phyloP scores from a whole-genome alignment of 2,113 vertebrate genomes.

The Gadus macrocephalus region DNA sequence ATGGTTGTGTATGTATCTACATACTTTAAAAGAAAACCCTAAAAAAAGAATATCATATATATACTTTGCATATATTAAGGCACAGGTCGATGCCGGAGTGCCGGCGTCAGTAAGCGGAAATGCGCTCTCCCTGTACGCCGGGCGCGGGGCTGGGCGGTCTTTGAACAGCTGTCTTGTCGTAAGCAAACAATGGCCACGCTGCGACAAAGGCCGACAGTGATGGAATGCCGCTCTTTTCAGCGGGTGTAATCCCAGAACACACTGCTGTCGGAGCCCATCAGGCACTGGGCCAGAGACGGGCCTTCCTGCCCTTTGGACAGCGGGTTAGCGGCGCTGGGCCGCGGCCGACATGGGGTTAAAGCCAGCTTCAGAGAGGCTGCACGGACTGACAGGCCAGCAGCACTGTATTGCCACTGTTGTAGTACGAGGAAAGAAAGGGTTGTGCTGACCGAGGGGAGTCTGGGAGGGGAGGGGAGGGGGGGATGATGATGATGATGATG shows the following conservation, averaged over 20 bases:
- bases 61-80: background rate
- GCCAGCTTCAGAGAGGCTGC: constrained; percentile 42
- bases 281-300: constrained; percentile 49
- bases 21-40: background rate
- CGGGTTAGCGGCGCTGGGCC: constrained; percentile 47
- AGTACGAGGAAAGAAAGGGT: constrained; percentile 59
- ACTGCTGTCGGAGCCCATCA: constrained; percentile 68
- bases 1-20: background rate
- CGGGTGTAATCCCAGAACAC: constrained; percentile 53
- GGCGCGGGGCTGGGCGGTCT: constrained; percentile 42
- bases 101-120: constrained; percentile 46
- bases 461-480: constrained; percentile 28
- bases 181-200: constrained; percentile 63
- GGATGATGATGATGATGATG: constrained; percentile 12
- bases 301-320: constrained; percentile 64
- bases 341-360: constrained; percentile 41
- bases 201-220: constrained; percentile 58
- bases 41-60: too few relatives aligned
- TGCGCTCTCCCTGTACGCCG: constrained; percentile 48
- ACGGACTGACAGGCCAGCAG: constrained; percentile 47
- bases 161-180: constrained; percentile 70
- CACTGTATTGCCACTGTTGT: constrained; percentile 54
- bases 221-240: constrained; percentile 73
- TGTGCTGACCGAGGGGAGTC: constrained; percentile 67
- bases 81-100: background rate